Conservation (phyloP, 2,113 vertebrate genomes). For the Dicerorhinus sumatrensis region DNA sequence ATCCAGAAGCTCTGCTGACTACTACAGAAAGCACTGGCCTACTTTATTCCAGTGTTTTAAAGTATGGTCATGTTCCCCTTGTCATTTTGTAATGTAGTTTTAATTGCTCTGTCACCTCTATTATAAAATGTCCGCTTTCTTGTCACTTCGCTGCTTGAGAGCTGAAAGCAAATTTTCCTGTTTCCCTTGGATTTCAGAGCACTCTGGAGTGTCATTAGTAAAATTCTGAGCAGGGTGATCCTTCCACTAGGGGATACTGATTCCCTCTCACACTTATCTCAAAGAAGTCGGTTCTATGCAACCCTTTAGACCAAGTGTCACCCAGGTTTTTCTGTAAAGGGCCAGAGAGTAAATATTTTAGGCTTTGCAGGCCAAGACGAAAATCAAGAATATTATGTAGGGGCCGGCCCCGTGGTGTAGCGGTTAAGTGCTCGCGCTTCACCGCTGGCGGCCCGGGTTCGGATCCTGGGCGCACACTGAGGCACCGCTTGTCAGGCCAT, state of each 20-base stretch:
- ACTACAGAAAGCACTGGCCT: neutral
- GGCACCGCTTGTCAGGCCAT: no score
- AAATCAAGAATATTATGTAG: neutral
- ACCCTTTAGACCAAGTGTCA: neutral
- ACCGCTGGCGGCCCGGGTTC: no score
- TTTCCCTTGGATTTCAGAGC: neutral
- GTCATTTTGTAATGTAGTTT: neutral
- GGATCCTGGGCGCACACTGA: no score
- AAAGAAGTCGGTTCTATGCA: neutral
- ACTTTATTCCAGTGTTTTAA: neutral
- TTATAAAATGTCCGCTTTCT: neutral
- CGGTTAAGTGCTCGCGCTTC: no score
- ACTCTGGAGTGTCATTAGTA: neutral
- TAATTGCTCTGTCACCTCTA: neutral
- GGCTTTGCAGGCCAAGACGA: neutral
- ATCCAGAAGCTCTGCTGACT: neutral
- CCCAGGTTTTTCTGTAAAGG: neutral
- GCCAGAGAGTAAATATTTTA: neutral
- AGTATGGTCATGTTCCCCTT: neutral
- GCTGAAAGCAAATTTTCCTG: neutral
- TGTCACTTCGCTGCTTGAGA: neutral
- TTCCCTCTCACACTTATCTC: neutral
- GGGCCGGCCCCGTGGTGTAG: neutral
- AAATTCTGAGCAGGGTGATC: neutral
- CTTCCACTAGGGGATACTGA: neutral